Evolutionary conservation across 2,113 vertebrate species (phyloP).

Genomic region (Dinomys branickii): DNA sequence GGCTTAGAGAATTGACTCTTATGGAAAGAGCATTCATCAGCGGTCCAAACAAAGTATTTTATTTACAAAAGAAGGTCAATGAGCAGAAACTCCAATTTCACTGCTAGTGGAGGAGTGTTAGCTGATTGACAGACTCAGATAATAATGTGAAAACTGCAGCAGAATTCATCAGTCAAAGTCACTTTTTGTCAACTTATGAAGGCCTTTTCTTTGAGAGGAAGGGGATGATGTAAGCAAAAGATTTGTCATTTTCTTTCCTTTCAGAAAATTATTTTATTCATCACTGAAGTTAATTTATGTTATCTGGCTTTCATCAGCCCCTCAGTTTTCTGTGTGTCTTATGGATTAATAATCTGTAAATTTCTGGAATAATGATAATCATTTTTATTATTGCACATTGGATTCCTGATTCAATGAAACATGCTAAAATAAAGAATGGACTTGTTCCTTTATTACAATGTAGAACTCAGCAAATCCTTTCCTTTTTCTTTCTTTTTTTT

Average conservation of each 20-base stretch:
- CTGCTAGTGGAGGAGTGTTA: neutral
- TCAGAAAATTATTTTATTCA: neutral
- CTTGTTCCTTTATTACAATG: neutral
- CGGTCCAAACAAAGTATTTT: neutral
- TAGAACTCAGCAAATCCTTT: neutral
- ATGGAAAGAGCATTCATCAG: neutral
- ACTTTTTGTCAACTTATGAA: neutral
- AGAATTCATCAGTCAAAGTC: constrained; percentile 45
- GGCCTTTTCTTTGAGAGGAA: constrained; percentile 44
- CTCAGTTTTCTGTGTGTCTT: neutral
- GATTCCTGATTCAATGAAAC: neutral
- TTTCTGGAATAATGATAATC: neutral
- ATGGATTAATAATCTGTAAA: neutral
- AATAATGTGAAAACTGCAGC: neutral
- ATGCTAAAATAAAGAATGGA: neutral
- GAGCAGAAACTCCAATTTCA: constrained; percentile 15
- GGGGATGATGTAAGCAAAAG: neutral
- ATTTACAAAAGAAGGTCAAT: neutral
- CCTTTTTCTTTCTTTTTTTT: neutral
- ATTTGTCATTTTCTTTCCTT: constrained; percentile 40
- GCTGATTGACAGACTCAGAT: neutral
- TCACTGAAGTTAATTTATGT: constrained; percentile 1
- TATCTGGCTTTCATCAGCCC: neutral
- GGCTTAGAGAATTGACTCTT: neutral
- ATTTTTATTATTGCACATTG: neutral